Percentiles rank a stretch among this genome's conserved stretches.
Conservation (phyloP, 2,888 invertebrate species). For the Eristalinus aeneus region DNA sequence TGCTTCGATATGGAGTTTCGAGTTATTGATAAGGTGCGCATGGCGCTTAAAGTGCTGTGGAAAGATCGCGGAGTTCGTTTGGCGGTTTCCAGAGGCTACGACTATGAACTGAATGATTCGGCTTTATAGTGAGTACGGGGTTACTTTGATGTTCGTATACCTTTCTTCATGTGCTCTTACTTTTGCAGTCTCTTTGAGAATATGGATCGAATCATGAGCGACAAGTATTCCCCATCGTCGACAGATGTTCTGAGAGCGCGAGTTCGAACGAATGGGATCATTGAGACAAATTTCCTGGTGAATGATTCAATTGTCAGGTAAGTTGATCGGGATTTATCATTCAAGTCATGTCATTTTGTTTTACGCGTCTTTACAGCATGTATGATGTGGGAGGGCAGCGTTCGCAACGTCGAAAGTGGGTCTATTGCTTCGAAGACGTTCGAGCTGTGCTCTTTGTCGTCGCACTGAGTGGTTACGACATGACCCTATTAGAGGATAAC, state of each 20-base stretch:
- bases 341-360: neutral
- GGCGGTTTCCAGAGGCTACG: conserved; percentile 85
- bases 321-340: neutral
- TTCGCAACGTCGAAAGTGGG: conserved; percentile 85
- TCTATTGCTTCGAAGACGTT: conserved; percentile 86
- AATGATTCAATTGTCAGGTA: conserved; percentile 82
- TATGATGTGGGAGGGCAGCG: conserved; percentile 86
- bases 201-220: conserved; percentile 85
- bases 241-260: conserved; percentile 84
- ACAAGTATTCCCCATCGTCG: conserved; percentile 84
- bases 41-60: conserved; percentile 83
- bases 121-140: conserved; percentile 83
- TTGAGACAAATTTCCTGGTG: conserved; percentile 85
- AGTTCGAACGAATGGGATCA: conserved; percentile 85
- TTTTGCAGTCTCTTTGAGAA: conserved; percentile 84
- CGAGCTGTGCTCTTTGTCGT: conserved; percentile 85
- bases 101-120: conserved; percentile 86
- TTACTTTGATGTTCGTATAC: neutral
- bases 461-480: conserved; percentile 85
- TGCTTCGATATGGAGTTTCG: conserved; percentile 83
- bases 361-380: conserved; percentile 81
- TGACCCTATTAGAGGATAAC: conserved; percentile 84
- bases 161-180: neutral
- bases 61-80: conserved; percentile 84
- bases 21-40: conserved; percentile 82